phyloP scores from a whole-genome alignment of 2,113 vertebrate species.

The Dasyurus viverrinus region DNA sequence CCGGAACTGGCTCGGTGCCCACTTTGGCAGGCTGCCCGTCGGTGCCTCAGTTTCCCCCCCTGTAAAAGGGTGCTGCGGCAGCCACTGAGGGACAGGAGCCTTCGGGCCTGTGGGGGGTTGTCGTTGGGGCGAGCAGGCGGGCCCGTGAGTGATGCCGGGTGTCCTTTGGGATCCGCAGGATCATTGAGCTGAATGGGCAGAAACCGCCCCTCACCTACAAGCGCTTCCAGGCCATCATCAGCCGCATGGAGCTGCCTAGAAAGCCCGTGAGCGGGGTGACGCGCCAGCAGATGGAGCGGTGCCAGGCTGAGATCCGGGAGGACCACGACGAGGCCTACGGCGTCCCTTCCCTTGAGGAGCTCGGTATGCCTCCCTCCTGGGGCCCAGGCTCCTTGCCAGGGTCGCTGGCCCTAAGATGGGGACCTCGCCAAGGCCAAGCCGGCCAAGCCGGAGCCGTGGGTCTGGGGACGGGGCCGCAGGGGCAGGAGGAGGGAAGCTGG shows the following conservation, averaged over 20 bases:
- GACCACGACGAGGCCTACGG: conserved; percentile 93
- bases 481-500: background rate
- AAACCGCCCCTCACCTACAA: conserved; percentile 97
- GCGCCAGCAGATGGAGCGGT: conserved; percentile 92
- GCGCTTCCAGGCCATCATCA: conserved; percentile 96
- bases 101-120: background rate
- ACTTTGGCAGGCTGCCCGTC: conserved; percentile 25
- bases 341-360: conserved; percentile 95
- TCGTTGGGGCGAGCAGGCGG: background rate
- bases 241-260: conserved; percentile 94
- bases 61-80: conserved; percentile 37
- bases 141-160: background rate
- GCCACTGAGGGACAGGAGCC: background rate
- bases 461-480: background rate
- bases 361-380: conserved; percentile 85
- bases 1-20: conserved; percentile 39
- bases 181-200: conserved; percentile 95
- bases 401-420: background rate
- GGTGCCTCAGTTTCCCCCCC: conserved; percentile 43
- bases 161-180: conserved; percentile 85
- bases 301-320: conserved; percentile 88
- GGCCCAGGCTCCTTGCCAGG: background rate
- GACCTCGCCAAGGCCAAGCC: background rate
- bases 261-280: conserved; percentile 89
- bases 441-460: background rate